These are phyloP conservation scores for Caradrina clavipalpis DNA, from an alignment of 2,888 invertebrate species.

Conservation along the genomic window DNA sequence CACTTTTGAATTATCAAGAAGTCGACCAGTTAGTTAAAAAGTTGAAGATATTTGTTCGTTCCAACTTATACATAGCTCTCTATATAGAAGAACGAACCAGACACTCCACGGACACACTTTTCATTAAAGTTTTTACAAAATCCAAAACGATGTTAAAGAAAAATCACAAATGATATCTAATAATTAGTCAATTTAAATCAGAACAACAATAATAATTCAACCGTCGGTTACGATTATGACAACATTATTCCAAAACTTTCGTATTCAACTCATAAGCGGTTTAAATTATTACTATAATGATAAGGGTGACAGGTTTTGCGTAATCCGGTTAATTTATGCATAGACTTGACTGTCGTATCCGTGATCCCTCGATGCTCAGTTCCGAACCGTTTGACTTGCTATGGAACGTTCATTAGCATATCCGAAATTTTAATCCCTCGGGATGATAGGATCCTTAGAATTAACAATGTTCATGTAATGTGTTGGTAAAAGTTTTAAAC, in stretches of 20 bases:
- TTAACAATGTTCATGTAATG: conserved; percentile 23
- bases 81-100: too few relatives aligned
- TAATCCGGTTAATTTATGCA: conserved; percentile 73
- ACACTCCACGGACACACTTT: too few relatives aligned
- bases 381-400: conserved; percentile 52
- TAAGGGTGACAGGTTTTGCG: conserved; percentile 51
- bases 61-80: too few relatives aligned
- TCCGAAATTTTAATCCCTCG: conserved; percentile 46
- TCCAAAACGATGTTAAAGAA: too few relatives aligned
- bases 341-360: conserved; percentile 55
- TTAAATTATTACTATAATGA: conserved; percentile 57
- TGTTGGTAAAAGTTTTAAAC: conserved; percentile 15
- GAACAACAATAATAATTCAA: conserved; percentile 9
- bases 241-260: conserved; percentile 34
- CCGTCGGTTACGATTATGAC: conserved; percentile 1
- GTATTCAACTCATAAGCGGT: conserved; percentile 43
- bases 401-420: conserved; percentile 52
- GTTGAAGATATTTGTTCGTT: too few relatives aligned
- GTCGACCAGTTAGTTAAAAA: too few relatives aligned
- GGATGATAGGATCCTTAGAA: conserved; percentile 26
- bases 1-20: too few relatives aligned
- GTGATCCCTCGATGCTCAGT: conserved; percentile 41
- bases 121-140: too few relatives aligned
- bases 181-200: background rate
- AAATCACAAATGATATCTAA: too few relatives aligned